Base-by-base conservation (phyloP, 1,140 invertebrate species). In the Tribolium castaneum region DNA sequence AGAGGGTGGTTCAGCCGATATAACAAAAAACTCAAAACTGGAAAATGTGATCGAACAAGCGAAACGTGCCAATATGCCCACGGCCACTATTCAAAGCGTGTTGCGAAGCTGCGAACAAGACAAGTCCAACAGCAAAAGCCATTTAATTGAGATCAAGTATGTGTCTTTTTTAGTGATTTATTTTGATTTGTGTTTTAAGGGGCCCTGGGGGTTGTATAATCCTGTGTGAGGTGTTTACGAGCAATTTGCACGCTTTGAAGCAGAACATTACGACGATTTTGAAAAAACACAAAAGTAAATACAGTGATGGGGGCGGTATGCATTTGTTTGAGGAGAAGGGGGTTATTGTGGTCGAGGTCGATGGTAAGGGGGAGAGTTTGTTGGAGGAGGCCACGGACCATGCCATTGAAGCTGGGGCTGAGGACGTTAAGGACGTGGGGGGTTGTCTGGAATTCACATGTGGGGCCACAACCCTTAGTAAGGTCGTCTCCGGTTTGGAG, bases 381-480 rank as follows among this genome's bases (percentile, higher is more conserved):
- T 25, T 72, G 7, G 75, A 83, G 10, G 85, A 81, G 45, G 90
- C 89, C 9, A 89, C 88, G 6, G 91, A 92, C 25, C 88, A 92
- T 87, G 92, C 92, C 0, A 92, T 93, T 78, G 86, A 88, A 77
- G 82, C 86, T 49, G 90, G 89, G 2, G 91, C 92, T 1, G 90
- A 92, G 83, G 92, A 93, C 70, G 90, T 92, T 1, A 85, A 88
- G 85, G 14, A 5, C 12, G 35, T 89, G 6, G 82, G 87, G 16
- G 83, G 86, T 30, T 80, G 75, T 34, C 86, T 87, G 12, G 54
- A 89, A 86, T 91, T 91, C 74, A 78, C 79, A 19, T 89, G 87
- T 81, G 85, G 85, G 3, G 81, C 87, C 30, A 22, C 75, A 0
- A 80, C 78, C 25, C 72, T 89, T 3, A 52, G 70, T 6, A 84